Evolutionary conservation across 2,888 invertebrate genomes (phyloP).

Genomic region (Drosophila quinaria): DNA sequence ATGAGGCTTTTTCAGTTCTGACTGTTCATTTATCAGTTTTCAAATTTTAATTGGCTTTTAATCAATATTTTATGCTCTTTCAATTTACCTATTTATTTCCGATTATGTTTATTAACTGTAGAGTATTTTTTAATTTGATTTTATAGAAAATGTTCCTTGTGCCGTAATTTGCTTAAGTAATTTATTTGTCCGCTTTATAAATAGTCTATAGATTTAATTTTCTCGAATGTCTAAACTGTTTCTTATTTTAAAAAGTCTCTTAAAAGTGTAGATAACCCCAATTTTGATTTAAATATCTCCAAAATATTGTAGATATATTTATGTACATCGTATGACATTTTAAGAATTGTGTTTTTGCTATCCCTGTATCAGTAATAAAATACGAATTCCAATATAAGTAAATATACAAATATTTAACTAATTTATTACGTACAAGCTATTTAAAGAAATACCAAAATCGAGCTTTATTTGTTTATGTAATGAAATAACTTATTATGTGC

Average conservation of each 20-base stretch:
- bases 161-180: slow-evolving; percentile 62
- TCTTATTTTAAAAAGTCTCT: slow-evolving; percentile 5
- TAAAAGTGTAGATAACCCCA: background rate
- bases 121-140: slow-evolving; percentile 27
- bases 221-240: background rate
- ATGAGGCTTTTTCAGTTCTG: slow-evolving; percentile 56
- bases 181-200: slow-evolving; percentile 27
- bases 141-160: slow-evolving; percentile 67
- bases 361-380: slow-evolving; percentile 1
- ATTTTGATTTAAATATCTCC: background rate
- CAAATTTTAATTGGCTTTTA: slow-evolving; percentile 34
- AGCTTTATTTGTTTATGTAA: slow-evolving; percentile 66
- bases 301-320: background rate
- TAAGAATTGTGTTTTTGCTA: slow-evolving; percentile 24
- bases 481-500: slow-evolving; percentile 40
- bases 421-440: slow-evolving; percentile 26
- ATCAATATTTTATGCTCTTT: slow-evolving; percentile 15
- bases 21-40: slow-evolving; percentile 29
- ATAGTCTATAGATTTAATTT: background rate
- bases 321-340: slow-evolving; percentile 1
- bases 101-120: slow-evolving; percentile 13
- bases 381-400: slow-evolving; percentile 22
- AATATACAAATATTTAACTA: slow-evolving; percentile 12
- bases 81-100: slow-evolving; percentile 16
- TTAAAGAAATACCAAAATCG: slow-evolving; percentile 22